Evolutionary conservation across 2,888 invertebrate genomes (phyloP), one percentile per base, ranked within the genome.

Genomic region (Catocala sponsa): DNA sequence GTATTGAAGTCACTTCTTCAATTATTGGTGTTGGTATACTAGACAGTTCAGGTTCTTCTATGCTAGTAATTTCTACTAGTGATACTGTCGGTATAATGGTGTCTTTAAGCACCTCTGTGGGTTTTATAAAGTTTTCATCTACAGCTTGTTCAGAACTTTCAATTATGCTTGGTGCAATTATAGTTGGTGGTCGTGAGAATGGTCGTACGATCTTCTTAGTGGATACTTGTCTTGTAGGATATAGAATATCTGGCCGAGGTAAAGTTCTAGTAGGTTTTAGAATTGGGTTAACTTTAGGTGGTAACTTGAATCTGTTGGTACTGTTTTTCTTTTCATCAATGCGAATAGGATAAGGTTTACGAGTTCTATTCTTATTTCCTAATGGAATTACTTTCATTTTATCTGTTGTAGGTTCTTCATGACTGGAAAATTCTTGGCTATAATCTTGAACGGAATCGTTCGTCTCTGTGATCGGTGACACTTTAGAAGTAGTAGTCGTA

Each of bases 131-230:
- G 43, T 90, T 87, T 55, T 93, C 92, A 25, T 91, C 90, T 10
- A 91, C 66, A 6, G 85, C 81, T 32, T 87, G 80, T 80, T 94
- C 94, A 10, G 94, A 94, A 70, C 94, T 93, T 82, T 94, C 92
- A 68, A 94, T 90, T 4, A 91, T 71, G 73, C 81, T 88, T 38
- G 88, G 80, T 15, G 85, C 74, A 47, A 77, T 65, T 53, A 84
- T 72, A 32, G 78, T 53, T 6, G 86, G 68, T 41, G 84, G 72
- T 59, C 81, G 84, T 43, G 89, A 81, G 52, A 88, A 67, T 15
- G 94, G 93, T 73, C 86, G 80, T 1, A 89, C 66, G 59, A 88
- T 83, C 60, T 91, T 93, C 52, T 85, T 89, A 5, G 81, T 86
- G 1, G 91, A 82, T 11, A 84, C 82, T 5, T 85, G 80, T 72